A percentile compares a stretch with the other conserved stretches of the same genome.
These are phyloP conservation scores for Hecatera dysodea DNA, from an alignment of 2,888 invertebrate genomes.

Conservation along the genomic window DNA sequence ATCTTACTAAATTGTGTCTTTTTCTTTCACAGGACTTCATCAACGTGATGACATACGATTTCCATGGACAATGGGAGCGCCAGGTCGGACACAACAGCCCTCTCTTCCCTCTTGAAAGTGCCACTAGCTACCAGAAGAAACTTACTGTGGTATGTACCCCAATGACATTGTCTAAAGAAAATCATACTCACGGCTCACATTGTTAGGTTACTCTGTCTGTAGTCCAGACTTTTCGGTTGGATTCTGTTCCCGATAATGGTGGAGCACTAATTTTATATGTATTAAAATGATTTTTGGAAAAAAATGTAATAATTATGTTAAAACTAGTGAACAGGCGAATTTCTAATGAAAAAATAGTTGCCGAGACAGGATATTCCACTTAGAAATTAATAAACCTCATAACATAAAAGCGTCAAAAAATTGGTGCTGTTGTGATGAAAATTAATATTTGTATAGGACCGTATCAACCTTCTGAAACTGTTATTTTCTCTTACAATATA, in stretches of 20 bases:
- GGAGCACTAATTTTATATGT: no score
- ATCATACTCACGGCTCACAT: no score
- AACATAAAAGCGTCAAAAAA: conserved; percentile 7
- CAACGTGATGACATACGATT: conserved; percentile 98
- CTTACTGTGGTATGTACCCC: conserved; percentile 94
- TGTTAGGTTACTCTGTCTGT: no score
- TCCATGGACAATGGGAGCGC: conserved; percentile 98
- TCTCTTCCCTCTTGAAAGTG: conserved; percentile 96
- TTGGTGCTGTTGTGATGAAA: conserved; percentile 3
- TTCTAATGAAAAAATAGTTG: not conserved
- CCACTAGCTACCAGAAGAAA: conserved; percentile 97
- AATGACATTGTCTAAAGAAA: not conserved
- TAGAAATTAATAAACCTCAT: not conserved
- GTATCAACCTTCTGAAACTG: not conserved
- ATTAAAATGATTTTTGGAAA: no score
- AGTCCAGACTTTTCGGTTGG: no score
- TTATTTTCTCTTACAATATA: conserved; percentile 13
- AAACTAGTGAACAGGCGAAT: not conserved
- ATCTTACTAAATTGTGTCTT: not conserved
- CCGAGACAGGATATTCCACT: not conserved
- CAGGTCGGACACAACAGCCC: conserved; percentile 98
- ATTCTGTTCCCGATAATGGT: no score
- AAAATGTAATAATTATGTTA: no score
- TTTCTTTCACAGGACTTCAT: conserved; percentile 93
- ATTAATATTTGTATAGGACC: conserved; percentile 38